Percentiles rank a stretch among this genome's conserved stretches.
phyloP scores from a whole-genome alignment of 2,113 vertebrate species.

The Hydrochoerus hydrochaeris region DNA sequence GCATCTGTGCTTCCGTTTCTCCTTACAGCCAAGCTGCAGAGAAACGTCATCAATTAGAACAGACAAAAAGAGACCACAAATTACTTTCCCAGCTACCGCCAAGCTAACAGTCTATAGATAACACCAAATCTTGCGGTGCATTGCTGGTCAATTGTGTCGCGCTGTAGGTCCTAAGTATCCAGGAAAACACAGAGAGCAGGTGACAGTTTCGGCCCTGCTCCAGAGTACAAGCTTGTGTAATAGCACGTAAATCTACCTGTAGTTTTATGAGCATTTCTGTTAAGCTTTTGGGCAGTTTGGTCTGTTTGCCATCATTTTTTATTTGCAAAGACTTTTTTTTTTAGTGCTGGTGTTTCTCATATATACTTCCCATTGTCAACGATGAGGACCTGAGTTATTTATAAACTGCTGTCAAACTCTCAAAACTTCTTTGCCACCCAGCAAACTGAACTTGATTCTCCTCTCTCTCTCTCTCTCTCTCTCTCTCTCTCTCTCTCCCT shows the following conservation, averaged over 20 bases:
- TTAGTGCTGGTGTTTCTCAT: background rate
- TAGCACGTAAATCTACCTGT: slow-evolving; percentile 47
- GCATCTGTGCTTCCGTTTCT: slow-evolving; percentile 67
- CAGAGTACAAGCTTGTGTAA: slow-evolving; percentile 47
- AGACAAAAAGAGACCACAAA: slow-evolving; percentile 66
- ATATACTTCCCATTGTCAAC: background rate
- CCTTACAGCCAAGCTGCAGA: slow-evolving; percentile 49
- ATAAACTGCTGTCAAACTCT: slow-evolving; percentile 47
- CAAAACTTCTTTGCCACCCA: background rate
- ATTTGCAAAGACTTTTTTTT: slow-evolving; percentile 57
- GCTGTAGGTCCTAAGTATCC: slow-evolving; percentile 6
- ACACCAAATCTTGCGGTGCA: slow-evolving; percentile 48
- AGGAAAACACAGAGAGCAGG: slow-evolving; percentile 46
- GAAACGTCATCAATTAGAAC: slow-evolving; percentile 69
- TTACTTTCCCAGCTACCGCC: slow-evolving; percentile 70
- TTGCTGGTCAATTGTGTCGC: background rate
- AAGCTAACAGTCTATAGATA: slow-evolving; percentile 68
- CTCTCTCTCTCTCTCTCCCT: background rate
- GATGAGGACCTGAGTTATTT: slow-evolving; percentile 15
- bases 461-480: background rate
- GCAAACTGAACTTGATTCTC: background rate
- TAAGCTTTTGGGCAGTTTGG: slow-evolving; percentile 40
- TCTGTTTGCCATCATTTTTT: slow-evolving; percentile 29
- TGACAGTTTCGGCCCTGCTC: slow-evolving; percentile 56
- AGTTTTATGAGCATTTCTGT: slow-evolving; percentile 68